Evolutionary conservation across 2,113 vertebrate species (phyloP).

Genomic region (Myiopsitta monachus): DNA sequence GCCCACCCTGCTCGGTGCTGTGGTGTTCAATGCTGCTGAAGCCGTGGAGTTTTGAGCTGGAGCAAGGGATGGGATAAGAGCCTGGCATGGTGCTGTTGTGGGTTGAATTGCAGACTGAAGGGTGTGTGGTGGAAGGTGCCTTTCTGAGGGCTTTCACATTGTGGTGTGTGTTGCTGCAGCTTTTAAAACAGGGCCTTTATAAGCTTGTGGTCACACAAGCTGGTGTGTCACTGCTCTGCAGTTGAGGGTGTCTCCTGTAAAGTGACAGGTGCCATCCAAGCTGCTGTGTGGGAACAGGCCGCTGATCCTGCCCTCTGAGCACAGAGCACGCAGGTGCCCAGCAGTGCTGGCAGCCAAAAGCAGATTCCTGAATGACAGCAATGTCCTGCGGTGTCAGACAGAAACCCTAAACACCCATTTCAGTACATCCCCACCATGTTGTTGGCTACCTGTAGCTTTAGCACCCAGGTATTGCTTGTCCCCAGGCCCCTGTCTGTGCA

Average conservation of each 20-base stretch:
- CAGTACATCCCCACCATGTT: background rate
- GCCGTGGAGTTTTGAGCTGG: background rate
- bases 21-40: background rate
- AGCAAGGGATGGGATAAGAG: background rate
- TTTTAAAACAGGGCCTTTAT: background rate
- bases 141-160: background rate
- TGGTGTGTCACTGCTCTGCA: background rate
- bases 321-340: background rate
- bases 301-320: background rate
- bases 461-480: background rate
- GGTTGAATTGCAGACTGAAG: background rate
- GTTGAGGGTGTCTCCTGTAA: background rate
- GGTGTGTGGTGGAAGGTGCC: background rate
- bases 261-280: background rate
- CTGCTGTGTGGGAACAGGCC: background rate
- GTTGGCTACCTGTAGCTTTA: background rate
- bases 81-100: background rate
- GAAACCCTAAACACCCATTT: background rate
- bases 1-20: rapidly evolving
- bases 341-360: background rate
- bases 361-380: background rate
- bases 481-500: background rate
- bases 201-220: background rate
- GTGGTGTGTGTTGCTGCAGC: background rate
- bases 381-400: background rate